Evolutionary conservation across 2,888 invertebrate species (phyloP), one percentile per base, ranked within the genome.

Genomic region (Athrips mouffetella): DNA sequence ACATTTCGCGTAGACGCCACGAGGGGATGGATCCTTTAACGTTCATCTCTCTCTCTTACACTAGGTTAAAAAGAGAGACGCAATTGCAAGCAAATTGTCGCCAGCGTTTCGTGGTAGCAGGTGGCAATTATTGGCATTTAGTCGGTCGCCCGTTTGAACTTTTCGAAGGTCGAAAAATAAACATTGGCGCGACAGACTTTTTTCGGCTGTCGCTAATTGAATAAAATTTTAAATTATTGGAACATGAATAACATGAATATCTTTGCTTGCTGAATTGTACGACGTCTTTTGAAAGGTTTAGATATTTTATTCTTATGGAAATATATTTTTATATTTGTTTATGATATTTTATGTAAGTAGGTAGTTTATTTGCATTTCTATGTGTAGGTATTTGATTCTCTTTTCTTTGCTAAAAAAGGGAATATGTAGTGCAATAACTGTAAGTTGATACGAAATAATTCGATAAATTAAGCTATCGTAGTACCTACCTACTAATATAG

Each of bases 131-230:
- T 82, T 80, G 74, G 67, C 69, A 64, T 76, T 77, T 70, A 73
- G 72, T 68, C 74, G 70, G 73, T 69, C 68, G 70, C 60, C 73
- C 66, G 74, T 74, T 77, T 80, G 75, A 82, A 84, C 80, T 83
- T 80, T 45, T 81, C 80, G 80, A 87, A 87, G 85, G 87, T 86
- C 80, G 74, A 83, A 81, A 85, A 84, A 74, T 73, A 76, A 65
- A 62, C 70, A 63, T 63, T 57, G 27, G 52, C 57, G 58, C 51
- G 60, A 58, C 62, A 52, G 50, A 49, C 27, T 45, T 21, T 44
- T 18, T 46, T 45, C 15, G 13, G 18, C n/a, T 16, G 23, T 31
- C 29, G 23, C 20, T 47, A 40, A 31, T 31, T 45, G 35, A 25
- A 35, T 35, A 35, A 31, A 21, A 31, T 42, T 30, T 30, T n/a